Evolutionary conservation across 2,113 vertebrate genomes (phyloP), one percentile per base, ranked within the genome.

Genomic region (Centropristis striata): DNA sequence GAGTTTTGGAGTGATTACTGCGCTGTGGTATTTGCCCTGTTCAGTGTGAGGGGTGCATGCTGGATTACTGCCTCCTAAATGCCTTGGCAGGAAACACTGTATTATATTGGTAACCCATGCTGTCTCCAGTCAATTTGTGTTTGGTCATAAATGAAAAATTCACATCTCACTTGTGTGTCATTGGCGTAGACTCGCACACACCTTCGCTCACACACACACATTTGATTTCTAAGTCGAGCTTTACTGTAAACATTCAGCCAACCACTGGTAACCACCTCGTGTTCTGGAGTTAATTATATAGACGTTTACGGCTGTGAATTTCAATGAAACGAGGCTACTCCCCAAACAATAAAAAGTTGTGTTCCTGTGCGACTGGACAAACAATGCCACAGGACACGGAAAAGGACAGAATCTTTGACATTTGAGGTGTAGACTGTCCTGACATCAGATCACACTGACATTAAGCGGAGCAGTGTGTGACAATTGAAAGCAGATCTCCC

Each of bases 241-340:
- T 92, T 90, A 91, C 90, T 84, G 90, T 88, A 92, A 92, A 90
- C 91, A 92, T 90, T 85, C 80, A 90, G 90, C 86, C 75, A 82
- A 88, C 63, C 76, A 53, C 87, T 80, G 86, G 72, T 84, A 92
- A 93, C 91, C 90, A 90, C 91, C 85, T 84, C 46, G 60, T 86
- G 78, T 76, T 92, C 93, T 95, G 93, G 91, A 91, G 87, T 93
- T 93, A 90, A 94, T 95, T 92, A 94, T 88, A 90, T 75, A 71
- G 78, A 90, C 64, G 65, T 90, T 95, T 92, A 92, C 80, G 57
- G 91, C 86, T 80, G 83, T 89, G 86, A 91, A 87, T 93, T 88
- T 92, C 86, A 92, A 90, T 90, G 89, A 92, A 90, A 87, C 65
- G 32, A 84, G 81, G 84, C 86, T 75, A 84, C 89, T 88, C 90